phyloP scores from a whole-genome alignment of 2,888 invertebrate species.

The Orthonevra nobilis region DNA sequence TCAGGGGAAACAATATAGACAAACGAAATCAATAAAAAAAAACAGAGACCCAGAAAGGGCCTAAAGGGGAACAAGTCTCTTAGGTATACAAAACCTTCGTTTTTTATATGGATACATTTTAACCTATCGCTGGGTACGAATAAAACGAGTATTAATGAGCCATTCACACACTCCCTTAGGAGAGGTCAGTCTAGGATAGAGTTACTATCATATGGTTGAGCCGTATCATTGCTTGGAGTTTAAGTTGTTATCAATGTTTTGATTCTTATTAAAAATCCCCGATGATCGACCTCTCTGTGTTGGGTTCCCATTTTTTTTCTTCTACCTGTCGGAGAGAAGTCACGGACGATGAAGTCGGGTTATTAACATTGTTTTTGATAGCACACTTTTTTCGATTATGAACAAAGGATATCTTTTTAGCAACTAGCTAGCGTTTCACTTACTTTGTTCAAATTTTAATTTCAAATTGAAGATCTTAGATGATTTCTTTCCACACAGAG shows the following conservation, averaged over 20 bases:
- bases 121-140: no score
- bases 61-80: neutral
- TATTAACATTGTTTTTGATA: no score
- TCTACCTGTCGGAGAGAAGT: no score
- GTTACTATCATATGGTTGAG: neutral
- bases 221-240: conserved; percentile 42
- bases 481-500: no score
- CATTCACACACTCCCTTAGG: conserved; percentile 55
- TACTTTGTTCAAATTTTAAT: no score
- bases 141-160: conserved; percentile 56
- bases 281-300: conserved; percentile 46
- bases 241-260: conserved; percentile 58
- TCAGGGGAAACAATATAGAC: neutral
- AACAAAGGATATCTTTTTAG: no score
- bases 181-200: conserved; percentile 8
- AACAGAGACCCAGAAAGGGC: neutral
- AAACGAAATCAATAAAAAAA: conserved; percentile 26
- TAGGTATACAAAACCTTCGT: conserved; percentile 20
- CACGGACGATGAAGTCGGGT: no score
- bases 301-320: no score
- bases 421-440: no score
- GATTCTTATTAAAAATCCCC: conserved; percentile 66
- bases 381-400: no score
- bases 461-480: no score
- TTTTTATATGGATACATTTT: no score